A percentile compares a stretch with the other conserved stretches of the same genome.
Evolutionary conservation across 2,797 vertebrate species (phyloP).

Genomic region (Avahi laniger): DNA sequence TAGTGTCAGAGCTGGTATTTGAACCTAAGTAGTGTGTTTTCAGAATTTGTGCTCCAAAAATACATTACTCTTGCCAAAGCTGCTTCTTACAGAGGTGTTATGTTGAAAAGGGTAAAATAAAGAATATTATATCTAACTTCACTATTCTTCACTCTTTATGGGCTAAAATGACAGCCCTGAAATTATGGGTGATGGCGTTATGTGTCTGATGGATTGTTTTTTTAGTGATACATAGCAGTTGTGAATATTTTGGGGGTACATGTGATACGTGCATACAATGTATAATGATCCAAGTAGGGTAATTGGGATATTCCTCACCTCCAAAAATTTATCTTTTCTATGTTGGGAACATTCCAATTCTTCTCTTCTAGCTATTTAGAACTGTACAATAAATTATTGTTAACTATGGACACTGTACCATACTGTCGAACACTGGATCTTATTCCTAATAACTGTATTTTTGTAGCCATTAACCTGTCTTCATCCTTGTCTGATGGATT

Average conservation of each 20-base stretch:
- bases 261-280: neutral
- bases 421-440: neutral
- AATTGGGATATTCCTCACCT: neutral
- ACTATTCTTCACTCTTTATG: neutral
- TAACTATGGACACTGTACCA: neutral
- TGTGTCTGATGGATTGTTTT: neutral
- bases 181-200: neutral
- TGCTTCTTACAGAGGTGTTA: neutral
- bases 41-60: neutral
- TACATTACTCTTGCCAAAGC: neutral
- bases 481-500: neutral
- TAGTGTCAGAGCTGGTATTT: conserved; percentile 6
- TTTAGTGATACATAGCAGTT: neutral
- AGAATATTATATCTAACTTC: neutral
- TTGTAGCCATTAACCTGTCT: neutral
- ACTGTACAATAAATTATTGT: neutral
- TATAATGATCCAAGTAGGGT: neutral
- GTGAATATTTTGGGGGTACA: neutral
- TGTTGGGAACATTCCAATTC: neutral
- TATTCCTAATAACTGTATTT: neutral
- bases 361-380: neutral
- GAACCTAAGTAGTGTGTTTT: neutral
- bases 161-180: neutral
- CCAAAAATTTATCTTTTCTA: neutral
- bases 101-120: conserved; percentile 35